Percentiles rank a stretch among this genome's conserved stretches.
phyloP scores from a whole-genome alignment of 2,113 vertebrate species.

The Halichoeres trimaculatus region DNA sequence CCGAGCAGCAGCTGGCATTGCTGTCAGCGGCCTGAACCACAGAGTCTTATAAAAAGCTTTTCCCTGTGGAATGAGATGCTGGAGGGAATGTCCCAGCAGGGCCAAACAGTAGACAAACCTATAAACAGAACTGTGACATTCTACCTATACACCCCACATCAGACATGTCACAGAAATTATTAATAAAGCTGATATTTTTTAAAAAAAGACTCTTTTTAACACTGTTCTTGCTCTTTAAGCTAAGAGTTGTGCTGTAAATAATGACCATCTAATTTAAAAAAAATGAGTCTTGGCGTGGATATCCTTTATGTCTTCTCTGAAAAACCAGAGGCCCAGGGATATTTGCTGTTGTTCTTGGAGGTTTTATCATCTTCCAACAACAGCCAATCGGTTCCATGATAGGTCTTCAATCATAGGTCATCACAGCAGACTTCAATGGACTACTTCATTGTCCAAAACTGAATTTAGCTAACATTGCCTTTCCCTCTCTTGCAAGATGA shows the following conservation, averaged over 20 bases:
- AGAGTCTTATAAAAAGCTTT: slow-evolving; percentile 77
- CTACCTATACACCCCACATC: slow-evolving; percentile 52
- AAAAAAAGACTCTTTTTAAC: background rate
- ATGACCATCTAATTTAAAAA: no score
- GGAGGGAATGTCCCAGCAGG: slow-evolving; percentile 66
- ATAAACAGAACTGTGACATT: slow-evolving; percentile 76
- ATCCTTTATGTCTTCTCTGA: no score
- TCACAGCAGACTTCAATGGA: no score
- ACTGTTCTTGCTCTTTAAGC: background rate
- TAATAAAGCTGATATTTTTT: background rate
- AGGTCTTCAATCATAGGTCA: no score
- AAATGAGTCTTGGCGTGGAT: no score
- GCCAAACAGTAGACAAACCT: slow-evolving; percentile 72
- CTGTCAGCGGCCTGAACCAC: slow-evolving; percentile 80
- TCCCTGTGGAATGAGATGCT: slow-evolving; percentile 76
- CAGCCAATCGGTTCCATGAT: no score
- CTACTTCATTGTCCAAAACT: no score
- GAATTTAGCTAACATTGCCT: background rate
- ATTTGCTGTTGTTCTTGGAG: no score
- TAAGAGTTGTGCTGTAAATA: no score
- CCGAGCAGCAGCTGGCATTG: slow-evolving; percentile 80
- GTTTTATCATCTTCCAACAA: no score
- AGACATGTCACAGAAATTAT: slow-evolving; percentile 6
- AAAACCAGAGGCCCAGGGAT: no score
- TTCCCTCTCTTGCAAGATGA: slow-evolving; percentile 75